Percentiles rank a stretch among this genome's conserved stretches.
phyloP scores from a whole-genome alignment of 2,113 vertebrate species.

The Mus spicilegus region DNA sequence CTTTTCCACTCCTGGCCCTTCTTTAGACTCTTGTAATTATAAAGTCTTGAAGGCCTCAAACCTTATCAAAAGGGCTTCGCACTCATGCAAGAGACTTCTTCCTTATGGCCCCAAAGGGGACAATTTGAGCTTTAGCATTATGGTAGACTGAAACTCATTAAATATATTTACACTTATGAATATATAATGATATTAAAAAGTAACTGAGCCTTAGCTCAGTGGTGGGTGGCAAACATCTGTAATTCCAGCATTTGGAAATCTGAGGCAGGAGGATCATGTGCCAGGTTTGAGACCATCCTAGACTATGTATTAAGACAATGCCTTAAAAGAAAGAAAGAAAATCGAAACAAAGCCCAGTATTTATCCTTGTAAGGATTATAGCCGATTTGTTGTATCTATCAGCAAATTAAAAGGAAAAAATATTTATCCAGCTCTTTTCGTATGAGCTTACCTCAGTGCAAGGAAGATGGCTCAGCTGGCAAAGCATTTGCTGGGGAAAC shows the following conservation, averaged over 20 bases:
- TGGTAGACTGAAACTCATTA: constrained; percentile 8
- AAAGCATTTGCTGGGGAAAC: neutral
- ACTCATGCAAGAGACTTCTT: neutral
- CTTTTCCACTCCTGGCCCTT: neutral
- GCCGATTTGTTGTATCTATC: neutral
- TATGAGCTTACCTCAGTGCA: neutral
- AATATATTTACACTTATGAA: neutral
- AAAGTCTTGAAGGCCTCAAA: neutral
- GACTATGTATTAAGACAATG: neutral
- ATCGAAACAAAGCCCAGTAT: neutral
- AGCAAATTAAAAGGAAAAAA: neutral
- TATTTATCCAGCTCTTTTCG: neutral
- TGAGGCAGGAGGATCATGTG: neutral
- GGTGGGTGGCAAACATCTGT: neutral
- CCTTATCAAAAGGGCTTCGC: neutral
- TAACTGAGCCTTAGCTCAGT: neutral
- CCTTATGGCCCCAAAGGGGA: neutral
- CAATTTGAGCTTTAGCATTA: neutral
- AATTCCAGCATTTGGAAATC: neutral
- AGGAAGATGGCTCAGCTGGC: neutral
- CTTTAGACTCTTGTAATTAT: neutral
- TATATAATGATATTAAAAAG: neutral
- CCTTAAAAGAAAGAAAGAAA: neutral
- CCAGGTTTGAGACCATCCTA: neutral
- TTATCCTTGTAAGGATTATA: neutral